Evolutionary conservation across 37 sponge, comb jelly and placozoan species (phyloP).

Genomic region (Corticium candelabrum): DNA sequence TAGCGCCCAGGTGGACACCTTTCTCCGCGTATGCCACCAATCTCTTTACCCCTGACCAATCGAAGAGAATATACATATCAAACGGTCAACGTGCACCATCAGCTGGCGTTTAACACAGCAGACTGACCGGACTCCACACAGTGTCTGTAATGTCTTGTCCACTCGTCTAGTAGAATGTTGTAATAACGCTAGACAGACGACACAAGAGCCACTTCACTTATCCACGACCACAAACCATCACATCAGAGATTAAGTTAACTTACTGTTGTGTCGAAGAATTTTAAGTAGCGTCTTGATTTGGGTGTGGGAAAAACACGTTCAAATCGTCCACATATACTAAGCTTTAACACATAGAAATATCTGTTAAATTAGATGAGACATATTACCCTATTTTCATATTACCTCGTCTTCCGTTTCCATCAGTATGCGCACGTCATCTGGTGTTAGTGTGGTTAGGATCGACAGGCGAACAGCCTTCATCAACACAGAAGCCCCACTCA

Average conservation of each 20-base stretch:
- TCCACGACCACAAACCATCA: neutral
- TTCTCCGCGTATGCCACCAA: neutral
- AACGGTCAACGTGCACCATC: no score
- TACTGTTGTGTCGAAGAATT: constrained; percentile 66
- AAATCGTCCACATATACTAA: constrained; percentile 55
- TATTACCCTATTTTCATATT: no score
- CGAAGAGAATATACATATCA: no score
- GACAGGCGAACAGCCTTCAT: constrained; percentile 25
- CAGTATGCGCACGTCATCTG: constrained; percentile 65
- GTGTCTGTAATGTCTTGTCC: constrained; percentile 21
- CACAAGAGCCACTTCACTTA: neutral
- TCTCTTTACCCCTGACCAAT: neutral
- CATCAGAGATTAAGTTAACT: no score
- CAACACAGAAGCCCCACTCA: neutral
- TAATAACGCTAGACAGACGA: constrained; percentile 63
- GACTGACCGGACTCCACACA: no score
- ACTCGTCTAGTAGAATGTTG: constrained; percentile 62
- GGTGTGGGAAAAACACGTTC: constrained; percentile 60
- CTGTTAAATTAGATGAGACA: neutral
- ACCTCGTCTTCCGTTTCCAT: constrained; percentile 93
- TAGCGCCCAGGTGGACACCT: neutral
- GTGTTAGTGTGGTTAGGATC: constrained; percentile 75
- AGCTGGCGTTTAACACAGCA: no score
- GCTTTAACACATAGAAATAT: neutral
- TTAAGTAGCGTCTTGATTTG: constrained; percentile 29